A percentile compares a stretch with the other conserved stretches of the same genome.
Evolutionary conservation across 2,888 invertebrate genomes (phyloP).

Genomic region (Mythimna vitellina): DNA sequence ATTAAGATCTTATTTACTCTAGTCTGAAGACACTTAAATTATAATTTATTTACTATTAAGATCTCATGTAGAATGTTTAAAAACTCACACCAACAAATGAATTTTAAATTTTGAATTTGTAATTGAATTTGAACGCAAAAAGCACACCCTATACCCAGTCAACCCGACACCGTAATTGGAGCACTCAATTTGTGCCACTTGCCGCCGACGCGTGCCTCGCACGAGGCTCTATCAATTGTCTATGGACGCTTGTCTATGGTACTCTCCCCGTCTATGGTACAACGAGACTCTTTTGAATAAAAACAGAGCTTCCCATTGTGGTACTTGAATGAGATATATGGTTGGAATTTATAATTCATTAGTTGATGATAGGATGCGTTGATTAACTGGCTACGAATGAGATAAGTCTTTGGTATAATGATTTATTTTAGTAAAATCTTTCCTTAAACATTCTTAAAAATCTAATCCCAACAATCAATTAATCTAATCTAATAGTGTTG

Average conservation of each 20-base stretch:
- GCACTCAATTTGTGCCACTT: constrained; percentile 89
- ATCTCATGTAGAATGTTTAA: no score
- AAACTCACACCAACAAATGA: no score
- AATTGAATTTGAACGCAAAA: neutral
- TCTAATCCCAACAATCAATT: no score
- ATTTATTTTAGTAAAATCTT: no score
- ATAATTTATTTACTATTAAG: no score
- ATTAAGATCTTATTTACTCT: no score
- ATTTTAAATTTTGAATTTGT: no score
- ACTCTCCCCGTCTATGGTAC: constrained; percentile 65
- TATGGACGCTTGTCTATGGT: constrained; percentile 74
- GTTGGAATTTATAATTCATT: constrained; percentile 59
- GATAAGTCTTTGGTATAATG: neutral
- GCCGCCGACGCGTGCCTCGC: constrained; percentile 78
- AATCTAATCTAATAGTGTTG: no score
- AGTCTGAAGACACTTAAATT: no score
- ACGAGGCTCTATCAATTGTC: constrained; percentile 82
- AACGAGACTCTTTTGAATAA: constrained; percentile 56
- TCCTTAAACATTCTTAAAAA: no score
- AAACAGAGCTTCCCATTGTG: constrained; percentile 40
- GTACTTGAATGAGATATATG: constrained; percentile 32
- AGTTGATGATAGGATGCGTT: constrained; percentile 2
- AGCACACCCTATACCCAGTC: constrained; percentile 68
- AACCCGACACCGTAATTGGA: constrained; percentile 88
- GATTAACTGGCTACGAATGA: neutral